phyloP scores from a whole-genome alignment of 2,888 invertebrate species.

The Scrobipalpa costella region DNA sequence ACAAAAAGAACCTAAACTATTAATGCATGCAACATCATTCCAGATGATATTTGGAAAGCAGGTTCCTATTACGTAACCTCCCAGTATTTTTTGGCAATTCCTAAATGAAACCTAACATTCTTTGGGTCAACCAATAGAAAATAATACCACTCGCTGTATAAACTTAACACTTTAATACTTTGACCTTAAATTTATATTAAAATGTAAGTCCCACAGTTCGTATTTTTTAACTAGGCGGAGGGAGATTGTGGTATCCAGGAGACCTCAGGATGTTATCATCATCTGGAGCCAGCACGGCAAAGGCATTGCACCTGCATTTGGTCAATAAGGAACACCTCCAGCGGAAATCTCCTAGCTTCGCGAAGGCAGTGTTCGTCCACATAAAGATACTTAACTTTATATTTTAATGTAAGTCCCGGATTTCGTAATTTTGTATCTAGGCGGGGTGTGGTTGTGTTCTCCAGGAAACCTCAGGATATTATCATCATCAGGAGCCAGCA shows the following conservation, averaged over 20 bases:
- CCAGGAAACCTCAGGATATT: neutral
- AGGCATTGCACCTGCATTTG: slow-evolving; percentile 21
- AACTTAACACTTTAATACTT: too few species aligned
- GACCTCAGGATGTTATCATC: neutral
- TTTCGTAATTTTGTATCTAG: neutral
- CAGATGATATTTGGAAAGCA: too few species aligned
- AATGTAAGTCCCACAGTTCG: neutral
- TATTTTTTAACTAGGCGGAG: neutral
- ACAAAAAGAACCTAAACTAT: too few species aligned
- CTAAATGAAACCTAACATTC: too few species aligned
- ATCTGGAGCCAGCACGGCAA: neutral
- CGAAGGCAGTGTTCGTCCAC: neutral
- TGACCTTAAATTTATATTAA: neutral
- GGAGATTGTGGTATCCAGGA: neutral
- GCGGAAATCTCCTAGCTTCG: neutral
- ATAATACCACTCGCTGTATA: too few species aligned
- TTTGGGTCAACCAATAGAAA: too few species aligned
- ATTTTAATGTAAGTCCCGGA: neutral
- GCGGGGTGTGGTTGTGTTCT: neutral
- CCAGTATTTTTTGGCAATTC: too few species aligned
- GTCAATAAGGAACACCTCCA: slow-evolving; percentile 23
- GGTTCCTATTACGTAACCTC: too few species aligned
- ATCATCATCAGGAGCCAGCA: neutral
- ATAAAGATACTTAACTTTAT: neutral
- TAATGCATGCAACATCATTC: too few species aligned